Evolutionary conservation across 1,140 invertebrate species (phyloP).

Genomic region (Papilio helenus): DNA sequence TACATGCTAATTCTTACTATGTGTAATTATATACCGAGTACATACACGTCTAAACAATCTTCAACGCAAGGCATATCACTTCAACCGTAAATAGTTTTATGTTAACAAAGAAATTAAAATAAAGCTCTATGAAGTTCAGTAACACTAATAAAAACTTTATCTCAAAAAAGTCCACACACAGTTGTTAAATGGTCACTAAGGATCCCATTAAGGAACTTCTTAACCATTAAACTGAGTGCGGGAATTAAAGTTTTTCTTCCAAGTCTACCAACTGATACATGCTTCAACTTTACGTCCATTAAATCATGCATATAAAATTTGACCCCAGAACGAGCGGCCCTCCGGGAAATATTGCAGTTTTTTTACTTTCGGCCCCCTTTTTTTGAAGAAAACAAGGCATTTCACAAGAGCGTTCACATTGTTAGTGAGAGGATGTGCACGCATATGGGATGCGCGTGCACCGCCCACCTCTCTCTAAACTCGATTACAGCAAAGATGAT

Average conservation of each 20-base stretch:
- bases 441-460: slow-evolving; percentile 68
- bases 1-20: slow-evolving; percentile 80
- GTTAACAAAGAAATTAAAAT: slow-evolving; percentile 42
- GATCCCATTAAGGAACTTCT: too few relatives aligned
- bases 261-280: slow-evolving; percentile 50
- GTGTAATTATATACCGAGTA: slow-evolving; percentile 62
- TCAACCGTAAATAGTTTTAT: slow-evolving; percentile 63
- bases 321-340: slow-evolving; percentile 73
- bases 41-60: slow-evolving; percentile 66
- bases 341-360: slow-evolving; percentile 57
- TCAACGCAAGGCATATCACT: slow-evolving; percentile 68
- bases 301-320: slow-evolving; percentile 39
- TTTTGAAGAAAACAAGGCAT: slow-evolving; percentile 53
- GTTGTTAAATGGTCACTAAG: too few relatives aligned
- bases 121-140: slow-evolving; percentile 6
- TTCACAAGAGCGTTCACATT: slow-evolving; percentile 58
- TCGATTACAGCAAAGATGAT: slow-evolving; percentile 79
- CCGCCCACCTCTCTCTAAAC: slow-evolving; percentile 79
- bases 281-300: slow-evolving; percentile 16
- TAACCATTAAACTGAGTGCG: too few relatives aligned
- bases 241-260: slow-evolving; percentile 43
- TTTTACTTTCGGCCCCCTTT: slow-evolving; percentile 41
- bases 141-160: slow-evolving; percentile 9
- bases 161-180: not conserved
- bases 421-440: slow-evolving; percentile 72